Evolutionary conservation across 2,888 invertebrate genomes (phyloP), one percentile per base, ranked within the genome.

Genomic region (Diarsia dahlii): DNA sequence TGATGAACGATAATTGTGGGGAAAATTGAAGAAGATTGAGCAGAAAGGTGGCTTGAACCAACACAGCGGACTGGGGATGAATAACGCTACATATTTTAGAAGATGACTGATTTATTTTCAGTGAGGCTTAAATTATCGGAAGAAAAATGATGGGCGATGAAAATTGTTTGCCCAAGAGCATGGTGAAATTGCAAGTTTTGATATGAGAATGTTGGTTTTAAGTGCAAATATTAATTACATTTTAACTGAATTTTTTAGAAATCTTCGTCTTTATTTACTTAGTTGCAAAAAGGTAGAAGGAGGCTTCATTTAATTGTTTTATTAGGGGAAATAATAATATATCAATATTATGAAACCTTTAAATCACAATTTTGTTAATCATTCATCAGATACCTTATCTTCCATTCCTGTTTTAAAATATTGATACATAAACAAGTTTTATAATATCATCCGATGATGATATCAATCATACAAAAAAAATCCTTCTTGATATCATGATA

Each of bases 1-100:
- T 84, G 85, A 85, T 70, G 34, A 45, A 85, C 60, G 76, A 75
- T 81, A 63, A 81, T 75, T 74, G 70, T 62, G 62, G 48, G 28
- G 74, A 18, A 71, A 74, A 81, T 73, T 81, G 81, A 80, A 80
- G 74, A 84, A 74, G 81, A 84, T 84, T 74, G 68, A 84, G 12
- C 68, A n/a, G 60, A 50, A 50, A 81, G 73, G 84, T 23, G 58
- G 74, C 12, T 15, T 64, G 54, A 54, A 60, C 39, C 48, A 72
- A 84, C 80, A 73, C 56, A 50, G 78, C 10, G 20, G 62, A 20
- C 62, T 45, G 1, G 34, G 8, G 12, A 28, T 48, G 60, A 76
- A 82, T 82, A 62, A 66, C 62, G 28, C 77, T 82, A 50, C 66
- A 62, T 82, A 62, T 54, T 82, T 78, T 58, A 81, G 20, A 20